Evolutionary conservation across 2,797 vertebrate genomes (phyloP), one percentile per base, ranked within the genome.

Genomic region (Poecile montanus): DNA sequence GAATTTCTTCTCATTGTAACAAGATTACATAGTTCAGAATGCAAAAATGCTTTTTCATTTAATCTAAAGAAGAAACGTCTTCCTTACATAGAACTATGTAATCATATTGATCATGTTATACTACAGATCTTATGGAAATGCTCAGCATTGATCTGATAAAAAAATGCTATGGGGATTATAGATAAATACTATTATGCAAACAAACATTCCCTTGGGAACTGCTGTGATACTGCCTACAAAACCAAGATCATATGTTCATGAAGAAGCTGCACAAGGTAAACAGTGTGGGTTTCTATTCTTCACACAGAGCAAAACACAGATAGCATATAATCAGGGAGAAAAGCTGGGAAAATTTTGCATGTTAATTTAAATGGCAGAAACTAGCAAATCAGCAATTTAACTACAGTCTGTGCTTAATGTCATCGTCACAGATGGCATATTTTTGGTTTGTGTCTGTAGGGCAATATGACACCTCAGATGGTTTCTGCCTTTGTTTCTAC

Each of bases 131-230:
- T 78, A 88, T 74, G 82, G 74, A 94, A 96, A 82, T 81, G 25
- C 13, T 95, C 34, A 56, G 8, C 81, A 56, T 17, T 79, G 32
- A 94, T 96, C 73, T 89, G 88, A 94, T 94, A 94, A 94, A 88
- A 92, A 77, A 85, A n/a, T 85, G 42, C 44, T 91, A 5, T 32
- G 32, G 23, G 54, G 42, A 83, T 91, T 91, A 51, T 30, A 94
- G 91, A 95, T 95, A 96, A 95, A 67, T 65, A 51, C 10, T 67
- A 25, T 79, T 92, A 81, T 65, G 53, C 85, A 74, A 62, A 87
- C 68, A 91, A 95, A 85, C 50, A 85, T 89, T 94, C 91, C 83
- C 93, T 91, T 93, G 88, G 77, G 91, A 95, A 94, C 42, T 79
- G 26, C 50, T 86, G 47, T 77, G 84, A 91, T 90, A 45, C 68